Percentiles rank a stretch among this genome's conserved stretches.
Evolutionary conservation across 2,888 invertebrate genomes (phyloP).

Genomic region (Cheilosia impressa): DNA sequence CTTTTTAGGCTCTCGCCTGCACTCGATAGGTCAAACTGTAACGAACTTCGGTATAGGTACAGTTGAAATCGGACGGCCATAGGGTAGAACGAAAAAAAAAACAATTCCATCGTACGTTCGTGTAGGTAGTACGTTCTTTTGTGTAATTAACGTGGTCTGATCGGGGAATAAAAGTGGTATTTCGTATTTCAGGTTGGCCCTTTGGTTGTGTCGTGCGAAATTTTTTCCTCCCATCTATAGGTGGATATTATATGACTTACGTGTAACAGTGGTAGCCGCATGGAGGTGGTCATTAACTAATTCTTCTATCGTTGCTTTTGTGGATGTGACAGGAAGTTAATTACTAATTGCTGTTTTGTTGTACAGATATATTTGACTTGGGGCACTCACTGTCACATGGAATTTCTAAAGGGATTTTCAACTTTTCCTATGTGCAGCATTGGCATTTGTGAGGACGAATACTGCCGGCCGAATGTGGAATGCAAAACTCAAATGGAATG

Average conservation of each 20-base stretch:
- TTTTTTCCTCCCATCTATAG: conserved; percentile 15
- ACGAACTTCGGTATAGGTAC: conserved; percentile 9
- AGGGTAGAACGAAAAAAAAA: background rate
- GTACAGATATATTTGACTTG: background rate
- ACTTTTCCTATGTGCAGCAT: background rate
- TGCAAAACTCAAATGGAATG: conserved; percentile 3
- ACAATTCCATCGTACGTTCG: conserved; percentile 49
- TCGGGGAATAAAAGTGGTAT: conserved; percentile 62
- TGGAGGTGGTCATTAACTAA: conserved; percentile 43
- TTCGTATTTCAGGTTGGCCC: conserved; percentile 34
- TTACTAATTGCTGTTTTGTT: conserved; percentile 47
- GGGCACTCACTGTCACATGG: conserved; percentile 20
- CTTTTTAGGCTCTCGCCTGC: conserved; percentile 12
- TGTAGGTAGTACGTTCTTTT: conserved; percentile 44
- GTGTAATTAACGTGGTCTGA: conserved; percentile 70
- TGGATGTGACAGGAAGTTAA: conserved; percentile 64
- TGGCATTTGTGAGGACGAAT: background rate
- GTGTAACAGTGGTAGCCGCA: conserved; percentile 1
- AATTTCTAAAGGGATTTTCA: conserved; percentile 22
- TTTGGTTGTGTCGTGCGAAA: conserved; percentile 39
- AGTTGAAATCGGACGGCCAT: background rate
- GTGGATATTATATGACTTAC: conserved; percentile 6
- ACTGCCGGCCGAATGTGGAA: background rate
- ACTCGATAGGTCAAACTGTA: conserved; percentile 60
- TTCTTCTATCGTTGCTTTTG: conserved; percentile 36